Base-by-base conservation (phyloP, 2,888 invertebrate species). In the Listrodromus nycthemerus region DNA sequence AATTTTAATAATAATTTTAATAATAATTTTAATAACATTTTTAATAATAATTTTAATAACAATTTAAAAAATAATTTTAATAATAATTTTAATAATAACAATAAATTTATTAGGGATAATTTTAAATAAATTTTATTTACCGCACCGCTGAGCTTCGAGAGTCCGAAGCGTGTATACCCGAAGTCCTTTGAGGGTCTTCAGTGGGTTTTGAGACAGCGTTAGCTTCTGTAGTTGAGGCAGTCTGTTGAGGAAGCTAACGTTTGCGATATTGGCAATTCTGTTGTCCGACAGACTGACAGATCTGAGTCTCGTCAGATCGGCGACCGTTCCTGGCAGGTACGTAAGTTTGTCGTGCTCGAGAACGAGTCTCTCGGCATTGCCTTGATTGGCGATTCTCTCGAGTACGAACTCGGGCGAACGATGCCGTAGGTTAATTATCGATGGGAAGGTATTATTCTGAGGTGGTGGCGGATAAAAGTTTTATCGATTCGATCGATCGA, bases 271-370 rank as follows among this genome's bases (percentile, higher is more conserved):
- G 55, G 92, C 94, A 82, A 96, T 95, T 74, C 94, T 92, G 89
- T 96, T 96, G 86, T 93, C 94, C 16, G 95, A 95, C 84, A 96
- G 92, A 90, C 95, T 94, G 33, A 96, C 90, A 0, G 94, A 92
- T 89, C 95, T 94, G 45, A 96, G 93, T 16, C 94, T 91, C 2
- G 93, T 94, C 27, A 96, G 94, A 45, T 95, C 95, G 16, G 92
- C 83, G 2, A 95, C 91, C 41, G 94, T 94, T 88, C 94, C 91
- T 66, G 94, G 93, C 66, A 96, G 86, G 65, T 92, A 90, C 10
- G 88, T 93, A 24, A 96, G 91, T 65, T 92, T 91, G 88, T 96
- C 96, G 45, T 93, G 91, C 0, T 94, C 94, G 61, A 95, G 86
- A 89, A 95, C 94, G 77, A 95, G 87, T 10, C 65, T 30, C 24